These are phyloP conservation scores for Drosophila borealis DNA, from an alignment of 2,888 invertebrate genomes.

Conservation along the genomic window DNA sequence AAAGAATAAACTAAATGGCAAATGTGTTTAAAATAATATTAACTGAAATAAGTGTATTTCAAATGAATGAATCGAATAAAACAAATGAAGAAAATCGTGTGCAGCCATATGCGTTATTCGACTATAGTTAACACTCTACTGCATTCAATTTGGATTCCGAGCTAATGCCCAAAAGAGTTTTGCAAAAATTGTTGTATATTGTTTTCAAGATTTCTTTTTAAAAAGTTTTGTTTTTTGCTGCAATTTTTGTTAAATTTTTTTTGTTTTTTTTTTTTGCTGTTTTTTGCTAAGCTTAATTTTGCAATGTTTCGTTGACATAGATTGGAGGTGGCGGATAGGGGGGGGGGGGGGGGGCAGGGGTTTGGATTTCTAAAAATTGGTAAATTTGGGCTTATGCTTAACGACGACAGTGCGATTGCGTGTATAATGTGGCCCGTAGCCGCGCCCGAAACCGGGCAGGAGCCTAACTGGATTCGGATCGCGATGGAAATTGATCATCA, in stretches of 20 bases:
- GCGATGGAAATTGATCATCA: slow-evolving; percentile 26
- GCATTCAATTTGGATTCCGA: slow-evolving; percentile 12
- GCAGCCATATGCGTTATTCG: slow-evolving; percentile 5
- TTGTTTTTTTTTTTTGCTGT: no score
- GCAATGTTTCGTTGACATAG: not conserved
- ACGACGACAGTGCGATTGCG: not conserved
- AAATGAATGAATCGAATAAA: slow-evolving; percentile 74
- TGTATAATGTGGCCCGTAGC: slow-evolving; percentile 22
- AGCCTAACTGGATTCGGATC: slow-evolving; percentile 13
- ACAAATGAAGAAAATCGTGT: slow-evolving; percentile 53
- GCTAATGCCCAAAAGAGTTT: not conserved
- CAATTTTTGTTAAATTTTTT: no score
- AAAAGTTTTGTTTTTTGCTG: no score
- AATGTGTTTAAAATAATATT: slow-evolving; percentile 72
- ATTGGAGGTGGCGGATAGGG: no score
- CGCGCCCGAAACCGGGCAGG: slow-evolving; percentile 10
- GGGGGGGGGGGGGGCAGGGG: no score
- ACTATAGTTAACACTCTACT: not conserved
- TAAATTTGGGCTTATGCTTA: not conserved
- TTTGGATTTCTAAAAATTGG: not conserved
- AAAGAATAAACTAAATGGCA: slow-evolving; percentile 48
- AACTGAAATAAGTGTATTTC: slow-evolving; percentile 66
- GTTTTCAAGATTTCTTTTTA: no score
- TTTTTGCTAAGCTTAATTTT: not conserved
- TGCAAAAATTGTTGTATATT: no score